Conservation (phyloP, 2,888 invertebrate genomes). For the Cosmopolites sordidus region DNA sequence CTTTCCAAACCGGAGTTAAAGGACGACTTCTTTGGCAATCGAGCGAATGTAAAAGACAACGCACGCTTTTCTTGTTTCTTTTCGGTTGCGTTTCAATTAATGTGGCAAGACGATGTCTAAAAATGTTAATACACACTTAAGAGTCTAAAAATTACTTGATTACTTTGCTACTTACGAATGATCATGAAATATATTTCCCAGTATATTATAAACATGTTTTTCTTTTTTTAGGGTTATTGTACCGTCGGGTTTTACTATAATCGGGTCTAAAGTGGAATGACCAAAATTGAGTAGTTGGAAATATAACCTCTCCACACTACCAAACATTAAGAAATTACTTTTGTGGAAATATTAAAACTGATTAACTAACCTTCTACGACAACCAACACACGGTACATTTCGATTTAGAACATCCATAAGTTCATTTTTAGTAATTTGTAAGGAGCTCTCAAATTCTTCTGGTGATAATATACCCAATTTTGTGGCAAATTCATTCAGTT, state of each 20-base stretch:
- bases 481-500: conserved; percentile 78
- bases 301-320: conserved; percentile 84
- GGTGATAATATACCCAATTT: conserved; percentile 74
- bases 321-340: conserved; percentile 13
- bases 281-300: conserved; percentile 79
- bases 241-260: conserved; percentile 71
- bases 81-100: conserved; percentile 76
- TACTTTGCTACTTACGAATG: conserved; percentile 77
- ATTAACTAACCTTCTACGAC: conserved; percentile 71
- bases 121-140: no score
- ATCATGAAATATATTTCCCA: conserved; percentile 80
- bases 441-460: conserved; percentile 73
- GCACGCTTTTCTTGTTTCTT: conserved; percentile 80
- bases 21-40: conserved; percentile 79
- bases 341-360: no score
- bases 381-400: conserved; percentile 91
- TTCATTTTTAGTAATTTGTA: conserved; percentile 78
- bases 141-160: no score
- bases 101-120: conserved; percentile 69
- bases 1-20: conserved; percentile 70
- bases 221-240: conserved; percentile 76
- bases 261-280: conserved; percentile 82
- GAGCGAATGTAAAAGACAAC: conserved; percentile 85
- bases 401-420: conserved; percentile 82
- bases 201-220: conserved; percentile 71